Evolutionary conservation across 2,888 invertebrate genomes (phyloP), one percentile per base, ranked within the genome.

Genomic region (Meteorus colon): DNA sequence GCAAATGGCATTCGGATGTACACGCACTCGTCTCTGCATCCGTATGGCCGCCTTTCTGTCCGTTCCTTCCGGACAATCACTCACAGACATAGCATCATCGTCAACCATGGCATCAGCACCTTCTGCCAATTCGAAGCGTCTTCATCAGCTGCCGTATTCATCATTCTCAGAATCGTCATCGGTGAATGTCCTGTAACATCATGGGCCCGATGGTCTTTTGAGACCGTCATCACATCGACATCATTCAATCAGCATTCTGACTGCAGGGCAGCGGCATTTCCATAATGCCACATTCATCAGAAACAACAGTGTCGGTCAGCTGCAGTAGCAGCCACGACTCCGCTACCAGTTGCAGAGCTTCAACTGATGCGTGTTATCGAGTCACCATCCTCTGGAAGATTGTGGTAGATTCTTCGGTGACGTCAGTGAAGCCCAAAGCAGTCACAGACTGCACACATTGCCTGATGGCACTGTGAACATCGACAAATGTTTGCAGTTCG

Each of bases 1-100:
- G 88, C 88, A 88, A 89, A 86, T 89, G 89, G 88, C 89, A 89
- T 87, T 89, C 88, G 89, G 89, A 87, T 88, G 88, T 87, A 84
- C 55, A 55, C 55, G n/a, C 55, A n/a, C 86, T 85, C 85, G 84
- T 85, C 85, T 87, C 87, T 66, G 84, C 88, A 87, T 89, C 88
- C 89, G 88, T 86, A 87, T 88, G 88, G 89, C 88, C 87, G 86
- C 84, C 87, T 87, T 88, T 89, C 87, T 88, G 84, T 41, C 86
- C 87, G 83, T 83, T 87, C 84, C 82, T 83, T 87, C 84, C 82
- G 86, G 84, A 83, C 85, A 82, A 77, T 83, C 83, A 78, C 80
- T 41, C 41, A 41, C 41, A 41, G 41, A 75, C 80, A 83, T 79
- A 77, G 55, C 79, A 71, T 67, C 82, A 59, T 71, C 81, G 74